Base-by-base conservation (phyloP, 1,140 invertebrate genomes). In the Drosophila tropicalis region DNA sequence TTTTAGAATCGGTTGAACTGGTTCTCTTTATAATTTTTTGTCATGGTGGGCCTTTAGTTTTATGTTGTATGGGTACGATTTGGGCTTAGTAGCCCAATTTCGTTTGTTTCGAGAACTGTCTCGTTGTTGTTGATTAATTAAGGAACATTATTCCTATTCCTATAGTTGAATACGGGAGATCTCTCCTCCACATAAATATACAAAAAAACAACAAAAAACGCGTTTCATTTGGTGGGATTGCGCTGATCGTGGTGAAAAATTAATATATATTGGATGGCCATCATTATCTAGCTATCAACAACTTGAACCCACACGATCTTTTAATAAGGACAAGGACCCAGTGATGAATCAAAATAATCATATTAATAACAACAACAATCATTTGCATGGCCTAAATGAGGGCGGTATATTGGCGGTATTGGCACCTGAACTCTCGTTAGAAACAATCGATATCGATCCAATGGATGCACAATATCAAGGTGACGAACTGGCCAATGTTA, bases 81-180 rank as follows among this genome's bases (percentile, higher is more conserved):
- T 3, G 56, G 15, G 56, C 76, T 63, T 67, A 76, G 73, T 79
- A 79, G 77, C 64, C 70, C 70, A 56, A 62, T 76, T 83, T 83
- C 47, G 54, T 79, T 78, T 62, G 67, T 84, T 79, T 54, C 62
- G 62, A 68, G 65, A 84, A 61, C 67, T 77, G 80, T 76, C 76
- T 83, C 61, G 62, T 79, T 84, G 44, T 83, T 76, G 73, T 80
- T 84, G 55, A 82, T 83, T 75, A 83, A 72, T 82, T 73, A 73
- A 79, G 41, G 40, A 84, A 68, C 67, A 84, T 72, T 64, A 72
- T 73, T 84, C 68, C 64, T 73, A 74, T 76, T 77, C 67, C 72
- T 72, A 79, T 76, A 77, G 81, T 84, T 73, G 62, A 84, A 80
- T 71, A 77, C 75, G 81, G 79, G 79, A 82, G 71, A 82, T 25